phyloP scores from a whole-genome alignment of 2,797 vertebrate species.

The Ctenosaura bakeri region DNA sequence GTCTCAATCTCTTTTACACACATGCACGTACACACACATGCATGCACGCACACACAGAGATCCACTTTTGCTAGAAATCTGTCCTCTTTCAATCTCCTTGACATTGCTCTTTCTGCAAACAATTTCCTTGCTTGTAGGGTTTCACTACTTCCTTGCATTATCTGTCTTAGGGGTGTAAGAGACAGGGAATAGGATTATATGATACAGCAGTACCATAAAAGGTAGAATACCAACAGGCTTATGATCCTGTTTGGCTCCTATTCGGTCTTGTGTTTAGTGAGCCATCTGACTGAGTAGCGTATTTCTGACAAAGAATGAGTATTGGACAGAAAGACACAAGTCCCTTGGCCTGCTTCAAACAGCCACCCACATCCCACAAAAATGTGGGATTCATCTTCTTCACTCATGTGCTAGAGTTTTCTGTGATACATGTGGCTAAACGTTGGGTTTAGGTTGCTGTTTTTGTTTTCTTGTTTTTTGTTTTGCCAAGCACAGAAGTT shows the following conservation, averaged over 20 bases:
- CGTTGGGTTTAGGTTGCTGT: neutral
- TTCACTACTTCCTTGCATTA: neutral
- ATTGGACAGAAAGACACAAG: neutral
- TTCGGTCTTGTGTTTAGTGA: conserved; percentile 51
- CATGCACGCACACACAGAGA: too few relatives aligned
- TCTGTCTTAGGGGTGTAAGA: neutral
- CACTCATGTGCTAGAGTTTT: too few relatives aligned
- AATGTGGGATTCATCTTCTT: neutral
- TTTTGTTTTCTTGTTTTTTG: too few relatives aligned
- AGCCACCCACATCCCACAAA: neutral
- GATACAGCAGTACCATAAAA: conserved; percentile 27
- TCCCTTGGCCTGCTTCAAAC: neutral
- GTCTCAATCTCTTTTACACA: neutral
- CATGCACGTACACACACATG: too few relatives aligned
- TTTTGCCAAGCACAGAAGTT: too few relatives aligned
- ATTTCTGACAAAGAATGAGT: neutral
- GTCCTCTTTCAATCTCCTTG: neutral
- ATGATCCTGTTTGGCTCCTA: conserved; percentile 43
- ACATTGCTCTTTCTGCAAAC: neutral
- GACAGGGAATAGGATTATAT: conserved; percentile 14
- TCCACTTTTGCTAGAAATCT: accelerated
- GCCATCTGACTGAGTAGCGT: neutral
- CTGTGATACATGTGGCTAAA: neutral
- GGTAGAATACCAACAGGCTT: conserved; percentile 40
- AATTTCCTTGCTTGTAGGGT: conserved; percentile 7